These are phyloP conservation scores for Centropyge bicolor DNA, from an alignment of 2,797 vertebrate genomes.

Conservation along the genomic window DNA sequence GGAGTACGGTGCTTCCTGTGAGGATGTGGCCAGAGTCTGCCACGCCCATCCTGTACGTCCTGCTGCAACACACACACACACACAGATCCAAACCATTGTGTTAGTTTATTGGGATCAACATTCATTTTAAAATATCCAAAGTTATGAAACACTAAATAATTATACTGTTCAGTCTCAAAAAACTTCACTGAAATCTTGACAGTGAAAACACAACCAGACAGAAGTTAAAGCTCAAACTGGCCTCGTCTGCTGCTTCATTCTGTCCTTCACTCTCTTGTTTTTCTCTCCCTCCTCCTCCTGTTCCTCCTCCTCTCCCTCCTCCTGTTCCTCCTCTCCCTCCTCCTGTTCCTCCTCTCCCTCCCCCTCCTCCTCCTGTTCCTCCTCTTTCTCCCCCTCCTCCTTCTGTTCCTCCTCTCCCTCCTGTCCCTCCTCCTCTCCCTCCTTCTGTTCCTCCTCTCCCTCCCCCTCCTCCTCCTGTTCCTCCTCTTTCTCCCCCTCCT, in stretches of 20 bases:
- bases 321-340: rapidly evolving
- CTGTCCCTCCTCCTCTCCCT: background rate
- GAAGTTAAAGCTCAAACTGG: too few species aligned
- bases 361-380: background rate
- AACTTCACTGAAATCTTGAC: background rate
- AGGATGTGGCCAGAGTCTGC: slow-evolving; percentile 97
- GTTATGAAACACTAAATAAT: background rate
- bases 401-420: rapidly evolving
- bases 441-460: slow-evolving; percentile 26
- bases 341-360: too few species aligned
- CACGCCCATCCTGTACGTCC: slow-evolving; percentile 96
- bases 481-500: background rate
- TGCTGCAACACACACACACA: background rate
- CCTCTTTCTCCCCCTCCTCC: too few species aligned
- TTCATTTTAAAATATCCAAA: background rate
- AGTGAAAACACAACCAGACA: background rate
- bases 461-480: too few species aligned
- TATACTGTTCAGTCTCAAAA: background rate
- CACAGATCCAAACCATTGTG: background rate
- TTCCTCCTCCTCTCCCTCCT: too few species aligned
- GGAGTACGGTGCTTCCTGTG: slow-evolving; percentile 98
- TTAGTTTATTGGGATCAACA: too few species aligned
- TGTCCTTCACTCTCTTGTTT: background rate
- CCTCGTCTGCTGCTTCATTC: background rate
- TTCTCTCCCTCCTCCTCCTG: too few species aligned